A percentile compares a stretch with the other conserved stretches of the same genome.
Conservation (phyloP, 2,888 invertebrate genomes). For the Xestia rhomboidea region DNA sequence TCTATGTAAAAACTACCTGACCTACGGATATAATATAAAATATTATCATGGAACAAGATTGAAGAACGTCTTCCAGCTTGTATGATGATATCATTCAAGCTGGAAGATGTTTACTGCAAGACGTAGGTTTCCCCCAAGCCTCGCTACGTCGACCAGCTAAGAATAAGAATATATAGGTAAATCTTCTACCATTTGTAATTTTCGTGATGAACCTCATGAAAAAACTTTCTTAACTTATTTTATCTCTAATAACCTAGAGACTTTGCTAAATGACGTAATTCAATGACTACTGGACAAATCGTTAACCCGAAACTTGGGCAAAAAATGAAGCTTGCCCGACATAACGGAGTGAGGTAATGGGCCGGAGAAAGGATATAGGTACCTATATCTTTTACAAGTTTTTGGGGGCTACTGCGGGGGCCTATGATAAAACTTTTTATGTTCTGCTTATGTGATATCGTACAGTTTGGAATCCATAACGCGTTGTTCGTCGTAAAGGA, state of each 20-base stretch:
- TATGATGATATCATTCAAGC: too few relatives aligned
- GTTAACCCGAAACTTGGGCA: slow-evolving; percentile 76
- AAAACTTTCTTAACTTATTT: not conserved
- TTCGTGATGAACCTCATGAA: not conserved
- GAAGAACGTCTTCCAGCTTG: not conserved
- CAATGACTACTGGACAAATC: slow-evolving; percentile 64
- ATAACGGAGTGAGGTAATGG: slow-evolving; percentile 81
- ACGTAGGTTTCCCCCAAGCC: not conserved
- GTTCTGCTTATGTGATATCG: slow-evolving; percentile 84
- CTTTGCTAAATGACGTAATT: slow-evolving; percentile 66
- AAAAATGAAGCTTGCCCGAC: slow-evolving; percentile 73
- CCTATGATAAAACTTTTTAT: slow-evolving; percentile 89
- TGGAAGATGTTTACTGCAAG: not conserved
- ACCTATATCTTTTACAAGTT: slow-evolving; percentile 81
- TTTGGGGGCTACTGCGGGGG: slow-evolving; percentile 76
- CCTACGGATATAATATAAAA: not conserved
- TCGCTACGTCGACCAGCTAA: not conserved
- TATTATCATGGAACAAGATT: not conserved
- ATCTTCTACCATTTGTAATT: not conserved
- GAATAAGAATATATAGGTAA: not conserved
- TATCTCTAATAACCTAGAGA: slow-evolving; percentile 39
- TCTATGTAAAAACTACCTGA: not conserved
- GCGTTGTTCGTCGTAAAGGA: slow-evolving; percentile 54
- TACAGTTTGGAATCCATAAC: slow-evolving; percentile 82
- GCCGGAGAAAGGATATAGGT: slow-evolving; percentile 80